Evolutionary conservation across 23 tunicate species (phyloP).

Genomic region (Halocynthia roretzi): DNA sequence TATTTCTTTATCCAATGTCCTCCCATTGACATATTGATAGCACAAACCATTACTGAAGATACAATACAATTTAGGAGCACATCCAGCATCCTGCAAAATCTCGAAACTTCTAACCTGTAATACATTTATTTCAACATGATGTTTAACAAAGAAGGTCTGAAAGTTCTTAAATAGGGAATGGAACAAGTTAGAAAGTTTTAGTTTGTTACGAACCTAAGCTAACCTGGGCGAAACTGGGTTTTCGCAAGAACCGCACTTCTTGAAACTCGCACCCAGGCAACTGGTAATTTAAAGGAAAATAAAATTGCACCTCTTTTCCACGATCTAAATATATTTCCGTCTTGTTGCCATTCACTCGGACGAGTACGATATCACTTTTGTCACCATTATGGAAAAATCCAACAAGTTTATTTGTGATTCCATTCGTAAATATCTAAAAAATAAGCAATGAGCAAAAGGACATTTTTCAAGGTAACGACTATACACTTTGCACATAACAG

Average conservation of each 20-base stretch:
- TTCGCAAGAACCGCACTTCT: not conserved
- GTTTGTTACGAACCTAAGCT: not conserved
- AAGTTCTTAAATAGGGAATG: not conserved
- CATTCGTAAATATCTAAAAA: constrained; percentile 55
- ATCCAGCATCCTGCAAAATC: constrained; percentile 37
- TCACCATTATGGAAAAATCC: constrained; percentile 40
- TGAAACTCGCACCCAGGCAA: too few relatives aligned
- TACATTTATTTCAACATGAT: not conserved
- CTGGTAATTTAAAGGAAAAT: not conserved
- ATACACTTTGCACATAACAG: too few relatives aligned
- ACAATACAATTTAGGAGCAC: constrained; percentile 84
- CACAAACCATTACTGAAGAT: constrained; percentile 74
- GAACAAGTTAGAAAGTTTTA: not conserved
- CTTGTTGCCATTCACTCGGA: constrained; percentile 81
- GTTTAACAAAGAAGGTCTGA: too few relatives aligned
- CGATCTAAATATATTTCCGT: constrained; percentile 74
- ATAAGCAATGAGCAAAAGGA: too few relatives aligned
- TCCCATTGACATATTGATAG: constrained; percentile 69
- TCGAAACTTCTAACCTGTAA: constrained; percentile 51
- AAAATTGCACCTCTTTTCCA: constrained; percentile 35
- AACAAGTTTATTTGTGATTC: constrained; percentile 85
- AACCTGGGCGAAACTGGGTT: not conserved
- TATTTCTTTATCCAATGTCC: constrained; percentile 31
- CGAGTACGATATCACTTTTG: constrained; percentile 40
- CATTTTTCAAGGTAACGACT: too few relatives aligned